A percentile compares a stretch with the other conserved stretches of the same genome.
phyloP scores from a whole-genome alignment of 2,888 invertebrate genomes.

The Aplocera efformata region DNA sequence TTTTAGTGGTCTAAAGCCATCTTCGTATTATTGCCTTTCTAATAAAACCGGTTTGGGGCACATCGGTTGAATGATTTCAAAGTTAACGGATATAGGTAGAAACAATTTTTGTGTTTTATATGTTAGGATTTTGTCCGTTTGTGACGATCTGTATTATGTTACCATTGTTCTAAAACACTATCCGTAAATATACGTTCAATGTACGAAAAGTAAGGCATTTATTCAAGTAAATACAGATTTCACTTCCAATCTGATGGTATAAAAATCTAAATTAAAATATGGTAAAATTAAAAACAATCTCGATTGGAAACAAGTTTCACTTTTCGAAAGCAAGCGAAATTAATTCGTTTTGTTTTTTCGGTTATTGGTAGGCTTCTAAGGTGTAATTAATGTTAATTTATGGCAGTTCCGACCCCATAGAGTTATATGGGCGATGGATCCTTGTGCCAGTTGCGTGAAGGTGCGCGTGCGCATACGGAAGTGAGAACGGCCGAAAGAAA shows the following conservation, averaged over 20 bases:
- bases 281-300: slow-evolving; percentile 17
- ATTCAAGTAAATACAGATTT: slow-evolving; percentile 19
- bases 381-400: slow-evolving; percentile 26
- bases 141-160: too few species aligned
- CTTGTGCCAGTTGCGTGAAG: slow-evolving; percentile 69
- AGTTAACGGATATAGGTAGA: too few species aligned
- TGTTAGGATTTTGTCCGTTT: too few species aligned
- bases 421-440: slow-evolving; percentile 48
- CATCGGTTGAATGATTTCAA: too few species aligned
- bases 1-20: too few species aligned
- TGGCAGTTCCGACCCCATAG: slow-evolving; percentile 25
- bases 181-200: too few species aligned
- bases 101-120: too few species aligned
- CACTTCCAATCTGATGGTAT: slow-evolving; percentile 20
- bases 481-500: slow-evolving; percentile 76
- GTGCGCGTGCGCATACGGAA: slow-evolving; percentile 69
- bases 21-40: too few species aligned
- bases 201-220: too few species aligned
- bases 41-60: too few species aligned
- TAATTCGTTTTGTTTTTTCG: slow-evolving; percentile 23
- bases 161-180: too few species aligned
- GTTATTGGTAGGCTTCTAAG: slow-evolving; percentile 20
- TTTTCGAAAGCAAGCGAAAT: slow-evolving; percentile 32
- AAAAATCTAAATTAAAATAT: slow-evolving; percentile 19
- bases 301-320: slow-evolving; percentile 24